Conservation (phyloP, 2,888 invertebrate species). For the Cosmia pyralina region DNA sequence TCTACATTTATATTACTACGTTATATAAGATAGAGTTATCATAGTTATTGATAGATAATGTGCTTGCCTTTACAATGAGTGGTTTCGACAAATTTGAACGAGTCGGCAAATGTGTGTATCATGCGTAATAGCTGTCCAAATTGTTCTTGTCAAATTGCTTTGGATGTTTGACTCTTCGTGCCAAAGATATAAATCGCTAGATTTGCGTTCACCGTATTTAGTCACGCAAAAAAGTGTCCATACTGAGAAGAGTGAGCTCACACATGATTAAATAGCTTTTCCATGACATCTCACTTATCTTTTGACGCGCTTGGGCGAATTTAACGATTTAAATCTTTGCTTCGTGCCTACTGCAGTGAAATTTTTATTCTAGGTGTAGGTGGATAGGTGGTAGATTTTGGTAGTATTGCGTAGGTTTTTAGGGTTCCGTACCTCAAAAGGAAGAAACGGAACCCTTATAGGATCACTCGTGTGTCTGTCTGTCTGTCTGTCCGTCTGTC, state of each 20-base stretch:
- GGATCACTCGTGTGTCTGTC: too few species aligned
- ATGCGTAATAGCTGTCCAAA: slow-evolving; percentile 38
- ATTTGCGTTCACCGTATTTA: background rate
- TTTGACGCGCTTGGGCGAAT: background rate
- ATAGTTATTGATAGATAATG: slow-evolving; percentile 61
- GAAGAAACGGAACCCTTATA: too few species aligned
- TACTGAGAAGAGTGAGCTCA: background rate
- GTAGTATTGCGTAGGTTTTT: too few species aligned
- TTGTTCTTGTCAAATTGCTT: slow-evolving; percentile 26
- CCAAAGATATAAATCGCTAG: background rate
- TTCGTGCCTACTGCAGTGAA: background rate
- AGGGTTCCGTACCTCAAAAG: too few species aligned
- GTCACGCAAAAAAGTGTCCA: background rate
- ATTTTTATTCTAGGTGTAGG: background rate
- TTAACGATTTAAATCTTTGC: background rate
- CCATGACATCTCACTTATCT: background rate
- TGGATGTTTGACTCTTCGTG: background rate
- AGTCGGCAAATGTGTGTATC: slow-evolving; percentile 40
- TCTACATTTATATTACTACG: slow-evolving; percentile 58
- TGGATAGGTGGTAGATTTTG: background rate
- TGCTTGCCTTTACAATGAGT: slow-evolving; percentile 44
- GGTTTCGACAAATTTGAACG: slow-evolving; percentile 63
- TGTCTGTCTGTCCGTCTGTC: too few species aligned
- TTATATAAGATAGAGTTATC: slow-evolving; percentile 64
- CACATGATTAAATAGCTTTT: background rate